Evolutionary conservation across 2,797 vertebrate species (phyloP).

Genomic region (Dipus sagitta): DNA sequence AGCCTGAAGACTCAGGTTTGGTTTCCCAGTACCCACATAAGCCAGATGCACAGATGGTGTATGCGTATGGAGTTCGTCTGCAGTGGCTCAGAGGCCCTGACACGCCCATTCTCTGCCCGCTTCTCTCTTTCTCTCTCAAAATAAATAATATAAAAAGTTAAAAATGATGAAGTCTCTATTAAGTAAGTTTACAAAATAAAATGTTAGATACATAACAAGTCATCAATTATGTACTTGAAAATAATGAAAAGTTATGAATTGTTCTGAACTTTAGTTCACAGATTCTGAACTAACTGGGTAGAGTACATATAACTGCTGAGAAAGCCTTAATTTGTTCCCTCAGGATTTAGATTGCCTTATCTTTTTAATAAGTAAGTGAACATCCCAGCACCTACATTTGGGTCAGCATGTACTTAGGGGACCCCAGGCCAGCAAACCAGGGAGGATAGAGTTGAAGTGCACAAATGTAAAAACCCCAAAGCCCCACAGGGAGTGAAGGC

Average conservation of each 20-base stretch:
- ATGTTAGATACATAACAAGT: constrained; percentile 18
- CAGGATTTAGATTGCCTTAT: constrained; percentile 17
- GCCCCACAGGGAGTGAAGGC: neutral
- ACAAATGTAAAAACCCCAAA: neutral
- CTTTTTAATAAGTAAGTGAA: neutral
- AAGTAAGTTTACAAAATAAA: constrained; percentile 35
- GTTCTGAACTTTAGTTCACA: neutral
- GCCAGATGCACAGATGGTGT: too few relatives aligned
- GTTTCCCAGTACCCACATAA: too few relatives aligned
- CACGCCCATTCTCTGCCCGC: too few relatives aligned
- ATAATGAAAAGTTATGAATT: constrained; percentile 35
- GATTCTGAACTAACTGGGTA: constrained; percentile 28
- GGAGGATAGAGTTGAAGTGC: neutral
- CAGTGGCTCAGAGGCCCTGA: too few relatives aligned
- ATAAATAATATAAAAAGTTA: too few relatives aligned
- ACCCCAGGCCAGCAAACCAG: neutral
- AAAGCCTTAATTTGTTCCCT: constrained; percentile 1
- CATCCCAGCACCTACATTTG: neutral
- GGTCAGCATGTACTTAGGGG: neutral
- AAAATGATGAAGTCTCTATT: constrained; percentile 26
- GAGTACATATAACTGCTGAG: neutral
- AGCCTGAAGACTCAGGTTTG: too few relatives aligned
- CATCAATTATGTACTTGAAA: constrained; percentile 31
- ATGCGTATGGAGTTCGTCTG: too few relatives aligned
- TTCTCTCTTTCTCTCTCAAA: too few relatives aligned